phyloP scores from a whole-genome alignment of 2,888 invertebrate species.

The Nemoura dubitans region DNA sequence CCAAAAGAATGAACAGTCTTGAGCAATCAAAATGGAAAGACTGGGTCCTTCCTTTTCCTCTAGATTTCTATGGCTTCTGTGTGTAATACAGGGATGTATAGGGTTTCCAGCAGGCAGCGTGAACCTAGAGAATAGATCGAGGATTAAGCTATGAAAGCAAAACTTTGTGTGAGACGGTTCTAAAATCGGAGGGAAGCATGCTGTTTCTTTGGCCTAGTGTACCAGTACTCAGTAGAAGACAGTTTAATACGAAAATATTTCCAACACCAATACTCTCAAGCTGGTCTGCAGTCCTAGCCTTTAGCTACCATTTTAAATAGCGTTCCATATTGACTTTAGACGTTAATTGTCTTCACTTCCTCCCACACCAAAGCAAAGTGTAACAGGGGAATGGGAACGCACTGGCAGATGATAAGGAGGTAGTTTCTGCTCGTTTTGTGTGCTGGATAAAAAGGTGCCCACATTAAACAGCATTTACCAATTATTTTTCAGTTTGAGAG shows the following conservation, averaged over 20 bases:
- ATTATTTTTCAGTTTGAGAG: not conserved
- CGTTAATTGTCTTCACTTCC: not conserved
- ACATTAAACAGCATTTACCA: not conserved
- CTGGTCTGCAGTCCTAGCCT: not conserved
- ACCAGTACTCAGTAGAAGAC: too few relatives aligned
- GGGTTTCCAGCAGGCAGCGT: not conserved
- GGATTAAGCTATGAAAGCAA: conserved; percentile 7
- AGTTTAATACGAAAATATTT: not conserved
- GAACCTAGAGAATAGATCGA: conserved; percentile 3
- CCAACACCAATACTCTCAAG: not conserved
- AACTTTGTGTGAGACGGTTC: conserved; percentile 14
- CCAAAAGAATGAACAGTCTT: not conserved
- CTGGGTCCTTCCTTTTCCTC: conserved; percentile 4
- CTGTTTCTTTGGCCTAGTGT: not conserved
- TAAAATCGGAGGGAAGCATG: conserved; percentile 15
- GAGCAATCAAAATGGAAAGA: conserved; percentile 7
- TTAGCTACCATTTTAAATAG: not conserved
- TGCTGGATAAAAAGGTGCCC: not conserved
- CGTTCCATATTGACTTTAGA: not conserved
- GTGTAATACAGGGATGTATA: conserved; percentile 17
- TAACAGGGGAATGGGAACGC: too few relatives aligned
- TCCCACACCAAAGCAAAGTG: not conserved
- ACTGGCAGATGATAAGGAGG: not conserved
- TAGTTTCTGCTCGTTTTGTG: not conserved
- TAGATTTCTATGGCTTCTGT: conserved; percentile 23